phyloP scores from a whole-genome alignment of 2,797 vertebrate species.

The Tinamus major region DNA sequence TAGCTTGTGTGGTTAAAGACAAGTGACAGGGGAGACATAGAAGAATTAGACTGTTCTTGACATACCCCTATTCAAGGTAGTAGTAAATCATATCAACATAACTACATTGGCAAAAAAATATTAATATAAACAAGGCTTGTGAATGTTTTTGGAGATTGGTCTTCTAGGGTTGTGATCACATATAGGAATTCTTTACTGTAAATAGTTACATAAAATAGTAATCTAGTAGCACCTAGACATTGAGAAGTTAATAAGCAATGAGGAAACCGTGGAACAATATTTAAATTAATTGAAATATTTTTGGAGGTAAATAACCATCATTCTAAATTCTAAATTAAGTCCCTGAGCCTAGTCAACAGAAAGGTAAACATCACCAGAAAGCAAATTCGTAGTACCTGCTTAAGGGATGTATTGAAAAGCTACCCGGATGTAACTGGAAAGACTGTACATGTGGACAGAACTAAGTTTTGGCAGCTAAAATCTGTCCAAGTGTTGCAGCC shows the following conservation, averaged over 20 bases:
- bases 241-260: too few species aligned
- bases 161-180: not conserved
- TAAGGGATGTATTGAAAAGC: not conserved
- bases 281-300: not conserved
- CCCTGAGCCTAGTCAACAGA: fast-evolving
- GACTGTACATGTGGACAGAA: not conserved
- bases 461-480: not conserved
- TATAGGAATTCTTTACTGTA: not conserved
- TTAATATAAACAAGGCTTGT: not conserved
- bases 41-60: not conserved
- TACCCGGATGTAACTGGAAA: not conserved
- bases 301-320: not conserved
- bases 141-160: not conserved
- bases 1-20: not conserved
- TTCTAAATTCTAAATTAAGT: not conserved
- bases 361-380: not conserved
- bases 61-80: not conserved
- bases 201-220: not conserved
- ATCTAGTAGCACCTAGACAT: too few species aligned
- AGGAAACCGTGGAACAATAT: not conserved
- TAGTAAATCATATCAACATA: not conserved
- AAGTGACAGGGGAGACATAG: not conserved
- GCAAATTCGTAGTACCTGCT: not conserved
- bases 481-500: not conserved
- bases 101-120: not conserved